phyloP scores from a whole-genome alignment of 2,797 vertebrate species.

The Erithacus rubecula region DNA sequence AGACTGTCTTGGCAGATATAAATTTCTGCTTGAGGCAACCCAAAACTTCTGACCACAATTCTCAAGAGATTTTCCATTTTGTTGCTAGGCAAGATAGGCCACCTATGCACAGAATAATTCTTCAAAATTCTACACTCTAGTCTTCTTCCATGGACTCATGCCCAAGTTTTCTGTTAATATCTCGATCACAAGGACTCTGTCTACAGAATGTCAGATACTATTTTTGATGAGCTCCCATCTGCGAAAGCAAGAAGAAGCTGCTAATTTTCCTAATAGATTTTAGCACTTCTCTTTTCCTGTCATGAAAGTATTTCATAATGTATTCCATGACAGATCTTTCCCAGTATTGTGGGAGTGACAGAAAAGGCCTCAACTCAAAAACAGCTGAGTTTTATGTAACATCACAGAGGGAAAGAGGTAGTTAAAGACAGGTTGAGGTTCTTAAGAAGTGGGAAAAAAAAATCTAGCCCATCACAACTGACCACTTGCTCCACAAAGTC shows the following conservation, averaged over 20 bases:
- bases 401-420: constrained; percentile 38
- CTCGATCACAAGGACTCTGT: constrained; percentile 62
- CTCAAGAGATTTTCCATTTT: constrained; percentile 29
- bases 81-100: constrained; percentile 47
- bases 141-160: constrained; percentile 48
- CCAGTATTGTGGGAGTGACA: constrained; percentile 66
- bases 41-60: constrained; percentile 10
- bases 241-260: constrained; percentile 54
- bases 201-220: constrained; percentile 66
- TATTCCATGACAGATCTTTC: constrained; percentile 63
- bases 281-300: constrained; percentile 65
- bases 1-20: not conserved
- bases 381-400: constrained; percentile 60
- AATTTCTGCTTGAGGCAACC: not conserved
- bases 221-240: constrained; percentile 67
- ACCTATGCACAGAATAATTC: constrained; percentile 41
- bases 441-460: not conserved
- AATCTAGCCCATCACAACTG: constrained; percentile 71
- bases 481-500: constrained; percentile 99
- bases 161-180: constrained; percentile 64
- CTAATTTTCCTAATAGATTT: constrained; percentile 68
- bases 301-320: constrained; percentile 64
- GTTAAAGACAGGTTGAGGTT: constrained; percentile 39
- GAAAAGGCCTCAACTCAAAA: constrained; percentile 53
- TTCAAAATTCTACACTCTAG: constrained; percentile 25